Evolutionary conservation across 2,797 vertebrate genomes (phyloP), one percentile per base, ranked within the genome.

Genomic region (Chelon auratus): DNA sequence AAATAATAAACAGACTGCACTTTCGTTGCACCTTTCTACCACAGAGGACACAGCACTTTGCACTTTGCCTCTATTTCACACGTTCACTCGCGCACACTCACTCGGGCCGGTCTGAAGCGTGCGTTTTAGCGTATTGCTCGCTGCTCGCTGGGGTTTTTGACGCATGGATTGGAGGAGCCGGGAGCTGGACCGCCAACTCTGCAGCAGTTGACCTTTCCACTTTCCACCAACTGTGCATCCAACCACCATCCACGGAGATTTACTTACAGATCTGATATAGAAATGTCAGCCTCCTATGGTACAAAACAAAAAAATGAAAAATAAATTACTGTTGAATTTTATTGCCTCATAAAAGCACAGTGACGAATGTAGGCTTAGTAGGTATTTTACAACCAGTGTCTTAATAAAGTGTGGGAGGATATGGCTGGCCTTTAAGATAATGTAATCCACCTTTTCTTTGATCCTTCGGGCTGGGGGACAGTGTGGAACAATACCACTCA

Each of bases 391-490:
- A 70, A 55, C 62, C 13, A 26, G 20, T 0, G 37, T 77, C 55
- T 71, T 77, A 72, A 81, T 82, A 73, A 85, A 75, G 57, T 64
- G 70, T 66, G 59, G 68, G 71, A 59, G 74, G 55, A 66, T 9
- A 20, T 30, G 30, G 36, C 33, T 78, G 82, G 75, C 72, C 58
- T 85, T 82, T 76, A 57, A 81, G 50, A 79, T 83, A 80, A 85
- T 80, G 60, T 52, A 73, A 64, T 75, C 75, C 66, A 72, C 77
- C 58, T 78, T 79, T 65, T 68, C 68, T 80, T 57, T 81, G 75
- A 83, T 77, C 72, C 43, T 45, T 51, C 1, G 0, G 43, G 62
- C 22, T 43, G 50, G 22, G 42, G 48, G 43, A 53, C 62, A 42
- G 43, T 64, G 50, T 43, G 64, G 48, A 75, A 45, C 53, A 70